These are phyloP conservation scores for Neopipo cinnamomea DNA, from an alignment of 2,113 vertebrate species.

Conservation along the genomic window DNA sequence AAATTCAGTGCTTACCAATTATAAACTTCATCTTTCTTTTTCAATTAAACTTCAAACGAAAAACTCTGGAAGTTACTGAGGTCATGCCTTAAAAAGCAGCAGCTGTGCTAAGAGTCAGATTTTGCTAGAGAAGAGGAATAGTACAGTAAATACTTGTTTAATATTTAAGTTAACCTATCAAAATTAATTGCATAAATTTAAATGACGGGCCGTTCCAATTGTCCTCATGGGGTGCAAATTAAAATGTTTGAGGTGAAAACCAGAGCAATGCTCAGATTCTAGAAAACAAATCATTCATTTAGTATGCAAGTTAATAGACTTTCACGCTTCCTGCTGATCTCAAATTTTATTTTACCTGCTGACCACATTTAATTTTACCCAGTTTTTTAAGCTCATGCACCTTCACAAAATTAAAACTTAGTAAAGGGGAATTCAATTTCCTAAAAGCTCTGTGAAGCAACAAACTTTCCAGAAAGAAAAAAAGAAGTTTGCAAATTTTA, in stretches of 20 bases:
- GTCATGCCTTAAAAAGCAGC: background rate
- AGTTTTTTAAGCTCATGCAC: background rate
- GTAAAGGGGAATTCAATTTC: background rate
- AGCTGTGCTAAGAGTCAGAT: background rate
- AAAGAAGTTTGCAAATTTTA: background rate
- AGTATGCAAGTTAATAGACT: background rate
- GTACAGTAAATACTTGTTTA: background rate
- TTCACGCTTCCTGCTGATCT: background rate
- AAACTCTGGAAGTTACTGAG: background rate
- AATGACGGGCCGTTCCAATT: background rate
- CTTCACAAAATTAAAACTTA: background rate
- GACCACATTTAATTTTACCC: background rate
- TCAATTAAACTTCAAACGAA: background rate
- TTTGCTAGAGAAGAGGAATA: background rate
- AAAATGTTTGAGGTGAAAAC: background rate
- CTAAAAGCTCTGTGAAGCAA: background rate
- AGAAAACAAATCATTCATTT: background rate
- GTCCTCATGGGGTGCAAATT: background rate
- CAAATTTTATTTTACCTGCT: background rate
- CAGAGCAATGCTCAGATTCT: background rate
- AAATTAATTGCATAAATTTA: background rate
- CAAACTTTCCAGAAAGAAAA: background rate
- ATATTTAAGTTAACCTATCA: background rate
- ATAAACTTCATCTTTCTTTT: background rate
- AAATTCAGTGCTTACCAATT: background rate